These are phyloP conservation scores for Anas platyrhynchos DNA, from an alignment of 2,113 vertebrate genomes.

Conservation along the genomic window DNA sequence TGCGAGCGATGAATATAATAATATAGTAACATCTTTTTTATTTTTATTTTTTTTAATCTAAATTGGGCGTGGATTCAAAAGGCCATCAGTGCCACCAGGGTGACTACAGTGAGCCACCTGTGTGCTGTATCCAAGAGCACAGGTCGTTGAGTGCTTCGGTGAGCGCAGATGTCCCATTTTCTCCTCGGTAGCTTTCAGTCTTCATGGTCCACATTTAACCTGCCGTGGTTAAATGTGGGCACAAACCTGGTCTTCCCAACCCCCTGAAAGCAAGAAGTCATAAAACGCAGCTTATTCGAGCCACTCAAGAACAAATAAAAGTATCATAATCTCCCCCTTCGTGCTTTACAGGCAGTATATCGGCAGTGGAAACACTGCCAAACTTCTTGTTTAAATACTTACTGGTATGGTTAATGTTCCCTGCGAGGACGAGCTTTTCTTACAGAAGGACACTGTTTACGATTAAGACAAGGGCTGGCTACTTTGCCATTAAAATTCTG, in stretches of 20 bases:
- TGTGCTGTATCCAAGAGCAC: accelerated
- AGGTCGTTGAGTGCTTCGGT: background rate
- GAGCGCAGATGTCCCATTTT: background rate
- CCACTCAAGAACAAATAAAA: slow-evolving; percentile 65
- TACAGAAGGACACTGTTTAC: slow-evolving; percentile 20
- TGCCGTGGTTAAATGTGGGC: background rate
- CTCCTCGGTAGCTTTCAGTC: background rate
- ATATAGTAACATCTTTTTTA: background rate
- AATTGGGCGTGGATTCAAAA: background rate
- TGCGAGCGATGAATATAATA: background rate
- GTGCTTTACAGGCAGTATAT: slow-evolving; percentile 39
- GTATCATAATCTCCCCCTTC: slow-evolving; percentile 59
- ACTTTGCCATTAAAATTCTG: slow-evolving; percentile 60
- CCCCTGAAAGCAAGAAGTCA: background rate
- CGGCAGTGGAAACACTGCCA: slow-evolving; percentile 47
- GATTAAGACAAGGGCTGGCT: background rate
- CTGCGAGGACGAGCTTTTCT: slow-evolving; percentile 32
- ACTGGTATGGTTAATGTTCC: background rate
- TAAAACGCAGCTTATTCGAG: slow-evolving; percentile 68
- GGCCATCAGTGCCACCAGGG: background rate
- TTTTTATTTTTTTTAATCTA: background rate
- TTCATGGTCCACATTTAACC: background rate
- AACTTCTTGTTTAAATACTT: slow-evolving; percentile 53
- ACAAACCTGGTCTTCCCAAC: background rate
- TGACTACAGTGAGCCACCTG: background rate